phyloP scores from a whole-genome alignment of 2,113 vertebrate species.

The Crotalus horridus region DNA sequence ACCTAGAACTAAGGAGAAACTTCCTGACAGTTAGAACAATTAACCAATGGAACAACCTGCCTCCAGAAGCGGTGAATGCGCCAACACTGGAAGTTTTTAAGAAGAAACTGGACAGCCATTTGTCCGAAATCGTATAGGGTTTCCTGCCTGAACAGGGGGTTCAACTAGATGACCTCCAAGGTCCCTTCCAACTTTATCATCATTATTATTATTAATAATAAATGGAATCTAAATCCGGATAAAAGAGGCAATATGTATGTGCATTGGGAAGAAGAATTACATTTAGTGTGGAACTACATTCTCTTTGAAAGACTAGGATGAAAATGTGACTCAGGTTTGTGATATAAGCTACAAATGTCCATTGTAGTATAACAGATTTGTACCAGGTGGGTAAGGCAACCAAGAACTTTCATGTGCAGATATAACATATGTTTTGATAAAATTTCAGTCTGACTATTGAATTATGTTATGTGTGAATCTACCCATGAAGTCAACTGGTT shows the following conservation, averaged over 20 bases:
- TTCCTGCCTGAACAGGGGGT: too few relatives aligned
- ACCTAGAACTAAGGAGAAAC: too few relatives aligned
- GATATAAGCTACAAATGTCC: neutral
- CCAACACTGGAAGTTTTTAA: too few relatives aligned
- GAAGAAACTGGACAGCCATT: too few relatives aligned
- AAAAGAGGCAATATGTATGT: neutral
- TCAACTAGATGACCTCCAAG: too few relatives aligned
- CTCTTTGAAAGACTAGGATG: neutral
- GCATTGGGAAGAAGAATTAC: neutral
- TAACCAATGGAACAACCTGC: too few relatives aligned
- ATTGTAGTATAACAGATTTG: neutral
- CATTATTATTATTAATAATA: neutral
- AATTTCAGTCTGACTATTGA: neutral
- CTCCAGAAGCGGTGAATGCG: too few relatives aligned
- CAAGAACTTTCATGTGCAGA: neutral
- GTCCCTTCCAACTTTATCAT: too few relatives aligned
- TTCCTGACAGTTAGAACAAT: too few relatives aligned
- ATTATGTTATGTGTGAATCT: neutral
- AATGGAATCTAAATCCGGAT: neutral
- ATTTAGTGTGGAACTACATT: neutral
- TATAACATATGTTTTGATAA: neutral
- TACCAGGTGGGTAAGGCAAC: neutral
- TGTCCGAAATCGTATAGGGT: too few relatives aligned
- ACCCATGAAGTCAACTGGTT: neutral
- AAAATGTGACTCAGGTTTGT: neutral